Conservation (phyloP, 2,888 invertebrate species). For the Peribatodes rhomboidaria region DNA sequence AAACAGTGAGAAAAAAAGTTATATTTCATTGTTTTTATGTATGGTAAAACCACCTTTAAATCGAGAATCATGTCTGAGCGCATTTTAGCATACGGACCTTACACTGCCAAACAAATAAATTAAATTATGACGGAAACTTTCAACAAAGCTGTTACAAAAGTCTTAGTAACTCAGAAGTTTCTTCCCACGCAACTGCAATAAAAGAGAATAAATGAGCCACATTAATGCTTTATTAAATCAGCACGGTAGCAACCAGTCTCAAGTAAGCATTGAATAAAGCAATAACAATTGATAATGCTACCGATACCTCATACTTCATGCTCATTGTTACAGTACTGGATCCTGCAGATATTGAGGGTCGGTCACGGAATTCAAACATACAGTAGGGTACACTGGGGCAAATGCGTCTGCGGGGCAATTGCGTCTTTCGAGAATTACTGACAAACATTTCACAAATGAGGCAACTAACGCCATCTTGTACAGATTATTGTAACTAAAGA, state of each 20-base stretch:
- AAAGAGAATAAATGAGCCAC: constrained; percentile 10
- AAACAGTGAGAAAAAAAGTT: no score
- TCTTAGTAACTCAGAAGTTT: neutral
- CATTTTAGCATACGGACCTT: no score
- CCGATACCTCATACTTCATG: constrained; percentile 15
- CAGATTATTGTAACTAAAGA: no score
- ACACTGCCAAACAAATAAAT: no score
- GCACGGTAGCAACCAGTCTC: constrained; percentile 17
- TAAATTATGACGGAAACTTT: neutral
- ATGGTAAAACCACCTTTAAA: no score
- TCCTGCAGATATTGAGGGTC: constrained; percentile 40
- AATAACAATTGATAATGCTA: constrained; percentile 25
- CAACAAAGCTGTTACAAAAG: neutral
- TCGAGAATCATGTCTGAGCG: no score
- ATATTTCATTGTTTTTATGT: no score
- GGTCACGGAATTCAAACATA: constrained; percentile 30
- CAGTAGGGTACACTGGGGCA: neutral
- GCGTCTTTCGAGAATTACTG: no score
- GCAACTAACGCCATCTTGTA: no score
- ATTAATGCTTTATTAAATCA: constrained; percentile 22
- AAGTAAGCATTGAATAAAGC: constrained; percentile 33
- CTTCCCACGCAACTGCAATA: constrained; percentile 8
- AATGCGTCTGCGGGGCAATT: no score
- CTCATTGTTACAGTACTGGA: constrained; percentile 36
- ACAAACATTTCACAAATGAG: no score